Percentiles rank a stretch among this genome's conserved stretches.
These are phyloP conservation scores for Phoebastria nigripes DNA, from an alignment of 2,797 vertebrate genomes.

Conservation along the genomic window DNA sequence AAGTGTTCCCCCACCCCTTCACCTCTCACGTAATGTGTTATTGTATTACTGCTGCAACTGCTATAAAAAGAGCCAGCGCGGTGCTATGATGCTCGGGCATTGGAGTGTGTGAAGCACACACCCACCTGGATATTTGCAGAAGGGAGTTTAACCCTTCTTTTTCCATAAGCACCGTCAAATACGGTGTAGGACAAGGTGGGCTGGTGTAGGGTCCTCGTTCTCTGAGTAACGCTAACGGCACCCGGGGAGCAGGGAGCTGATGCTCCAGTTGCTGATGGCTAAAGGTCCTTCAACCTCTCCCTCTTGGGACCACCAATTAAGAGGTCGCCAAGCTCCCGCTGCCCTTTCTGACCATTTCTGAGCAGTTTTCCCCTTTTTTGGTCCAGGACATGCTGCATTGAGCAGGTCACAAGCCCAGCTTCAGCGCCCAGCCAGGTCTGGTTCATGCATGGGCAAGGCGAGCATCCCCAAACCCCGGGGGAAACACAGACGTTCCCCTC, in stretches of 20 bases:
- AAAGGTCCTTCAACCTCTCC: not conserved
- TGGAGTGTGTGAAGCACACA: not conserved
- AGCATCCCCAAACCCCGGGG: not conserved
- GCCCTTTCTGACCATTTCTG: not conserved
- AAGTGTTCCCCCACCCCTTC: not conserved
- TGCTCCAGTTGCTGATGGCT: not conserved
- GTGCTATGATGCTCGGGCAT: not conserved
- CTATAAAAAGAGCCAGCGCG: not conserved
- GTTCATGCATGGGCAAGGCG: not conserved
- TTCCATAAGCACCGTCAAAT: not conserved
- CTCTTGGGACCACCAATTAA: not conserved
- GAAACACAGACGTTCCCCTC: not conserved
- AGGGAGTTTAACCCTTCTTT: constrained; percentile 24
- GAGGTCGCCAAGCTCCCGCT: not conserved
- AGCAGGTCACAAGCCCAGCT: not conserved
- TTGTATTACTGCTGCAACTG: not conserved
- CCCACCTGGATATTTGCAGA: constrained; percentile 22
- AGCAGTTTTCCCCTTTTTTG: not conserved
- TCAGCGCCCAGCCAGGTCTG: not conserved
- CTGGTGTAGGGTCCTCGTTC: not conserved
- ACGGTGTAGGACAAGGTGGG: not conserved
- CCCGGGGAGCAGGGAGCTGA: not conserved
- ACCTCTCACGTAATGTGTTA: not conserved
- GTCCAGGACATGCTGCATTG: not conserved
- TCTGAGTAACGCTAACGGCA: not conserved